phyloP scores from a whole-genome alignment of 1,140 invertebrate species.

The Polyergus mexicanus region DNA sequence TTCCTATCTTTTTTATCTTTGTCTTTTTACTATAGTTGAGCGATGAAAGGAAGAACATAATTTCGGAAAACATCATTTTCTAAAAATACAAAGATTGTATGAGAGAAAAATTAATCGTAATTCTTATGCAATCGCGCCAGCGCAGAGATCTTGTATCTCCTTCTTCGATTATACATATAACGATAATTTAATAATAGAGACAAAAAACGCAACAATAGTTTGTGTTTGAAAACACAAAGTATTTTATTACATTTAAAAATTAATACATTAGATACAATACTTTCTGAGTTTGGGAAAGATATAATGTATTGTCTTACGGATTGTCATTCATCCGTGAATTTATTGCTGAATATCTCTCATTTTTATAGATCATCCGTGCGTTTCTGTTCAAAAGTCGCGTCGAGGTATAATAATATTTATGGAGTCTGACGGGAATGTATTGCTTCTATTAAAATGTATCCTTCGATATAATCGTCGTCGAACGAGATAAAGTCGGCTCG shows the following conservation, averaged over 20 bases:
- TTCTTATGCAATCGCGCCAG: constrained; percentile 3
- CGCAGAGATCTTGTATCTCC: neutral
- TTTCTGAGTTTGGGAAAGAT: neutral
- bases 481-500: constrained; percentile 70
- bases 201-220: neutral
- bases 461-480: constrained; percentile 62
- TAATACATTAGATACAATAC: neutral
- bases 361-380: neutral
- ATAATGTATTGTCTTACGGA: too few relatives aligned
- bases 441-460: constrained; percentile 55
- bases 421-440: constrained; percentile 10
- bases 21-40: neutral
- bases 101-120: neutral
- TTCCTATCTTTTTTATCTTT: constrained; percentile 9
- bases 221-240: neutral
- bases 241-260: neutral
- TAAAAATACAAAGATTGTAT: neutral
- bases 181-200: neutral
- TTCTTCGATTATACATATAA: neutral
- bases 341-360: neutral
- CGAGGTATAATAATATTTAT: constrained; percentile 34
- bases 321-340: neutral
- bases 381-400: neutral
- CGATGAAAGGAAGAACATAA: neutral
- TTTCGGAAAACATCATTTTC: neutral